Evolutionary conservation across 2,113 vertebrate genomes (phyloP).

Genomic region (Hippoglossus stenolepis): DNA sequence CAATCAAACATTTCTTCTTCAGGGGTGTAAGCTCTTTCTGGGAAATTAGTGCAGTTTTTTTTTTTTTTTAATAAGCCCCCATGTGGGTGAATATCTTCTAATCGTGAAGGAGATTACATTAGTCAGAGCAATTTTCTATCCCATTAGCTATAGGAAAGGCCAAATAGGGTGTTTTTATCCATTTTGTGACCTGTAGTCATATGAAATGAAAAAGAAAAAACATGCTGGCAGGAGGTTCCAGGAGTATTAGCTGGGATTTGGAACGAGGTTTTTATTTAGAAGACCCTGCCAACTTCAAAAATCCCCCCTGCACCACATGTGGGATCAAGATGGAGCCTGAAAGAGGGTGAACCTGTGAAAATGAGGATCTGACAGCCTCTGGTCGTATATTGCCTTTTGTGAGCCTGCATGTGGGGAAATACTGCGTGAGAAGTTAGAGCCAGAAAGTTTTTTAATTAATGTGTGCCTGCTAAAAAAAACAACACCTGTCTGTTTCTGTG

Average conservation of each 20-base stretch:
- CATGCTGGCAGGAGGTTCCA: background rate
- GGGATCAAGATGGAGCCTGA: constrained; percentile 27
- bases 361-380: constrained; percentile 16
- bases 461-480: background rate
- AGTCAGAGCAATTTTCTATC: constrained; percentile 40
- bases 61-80: background rate
- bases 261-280: constrained; percentile 17
- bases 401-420: constrained; percentile 12
- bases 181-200: background rate
- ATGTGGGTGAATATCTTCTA: constrained; percentile 32
- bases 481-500: background rate
- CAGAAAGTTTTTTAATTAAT: constrained; percentile 5
- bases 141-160: background rate
- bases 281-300: constrained; percentile 9
- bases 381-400: constrained; percentile 13
- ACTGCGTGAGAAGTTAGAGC: constrained; percentile 6
- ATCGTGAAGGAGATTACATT: constrained; percentile 24
- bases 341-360: constrained; percentile 23
- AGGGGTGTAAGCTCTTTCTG: constrained; percentile 23
- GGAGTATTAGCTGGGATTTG: constrained; percentile 30
- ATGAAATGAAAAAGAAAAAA: constrained; percentile 9
- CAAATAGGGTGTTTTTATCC: background rate
- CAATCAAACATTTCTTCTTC: constrained; percentile 19
- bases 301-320: background rate
- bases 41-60: constrained; percentile 13